phyloP scores from a whole-genome alignment of 1,140 invertebrate species.

The Centruroides sculpturatus region DNA sequence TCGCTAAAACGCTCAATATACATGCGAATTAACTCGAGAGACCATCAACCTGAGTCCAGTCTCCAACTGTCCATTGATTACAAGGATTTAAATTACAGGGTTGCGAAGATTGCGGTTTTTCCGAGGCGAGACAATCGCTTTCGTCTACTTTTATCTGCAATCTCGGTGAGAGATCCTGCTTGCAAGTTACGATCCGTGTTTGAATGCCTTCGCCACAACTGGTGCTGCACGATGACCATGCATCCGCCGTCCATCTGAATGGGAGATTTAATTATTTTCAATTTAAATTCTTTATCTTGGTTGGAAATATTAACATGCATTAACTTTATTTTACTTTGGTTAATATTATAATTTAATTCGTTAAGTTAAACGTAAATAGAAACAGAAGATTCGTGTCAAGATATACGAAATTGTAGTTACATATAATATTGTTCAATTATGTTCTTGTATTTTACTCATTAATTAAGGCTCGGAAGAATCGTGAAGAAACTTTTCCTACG shows the following conservation, averaged over 20 bases:
- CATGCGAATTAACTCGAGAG: no score
- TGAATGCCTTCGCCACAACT: constrained; percentile 50
- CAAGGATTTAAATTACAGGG: constrained; percentile 25
- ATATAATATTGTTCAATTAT: no score
- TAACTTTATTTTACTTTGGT: no score
- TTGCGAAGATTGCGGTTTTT: constrained; percentile 16
- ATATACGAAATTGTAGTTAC: no score
- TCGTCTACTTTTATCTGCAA: constrained; percentile 36
- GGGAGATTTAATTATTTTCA: neutral
- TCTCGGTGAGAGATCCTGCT: constrained; percentile 34
- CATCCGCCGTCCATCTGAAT: constrained; percentile 35
- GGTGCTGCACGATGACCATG: constrained; percentile 46
- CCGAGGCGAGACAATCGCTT: constrained; percentile 17
- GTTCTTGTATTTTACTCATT: no score
- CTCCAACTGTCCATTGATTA: constrained; percentile 16
- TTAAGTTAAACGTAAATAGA: no score
- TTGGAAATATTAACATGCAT: no score
- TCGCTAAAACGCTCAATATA: neutral
- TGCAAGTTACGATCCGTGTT: constrained; percentile 36
- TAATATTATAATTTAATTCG: no score
- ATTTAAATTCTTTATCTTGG: neutral
- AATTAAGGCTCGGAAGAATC: no score
- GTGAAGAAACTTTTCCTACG: no score
- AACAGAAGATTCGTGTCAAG: no score
- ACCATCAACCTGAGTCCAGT: constrained; percentile 23